phyloP scores from a whole-genome alignment of 2,113 vertebrate species.

The Indicator maculatus region DNA sequence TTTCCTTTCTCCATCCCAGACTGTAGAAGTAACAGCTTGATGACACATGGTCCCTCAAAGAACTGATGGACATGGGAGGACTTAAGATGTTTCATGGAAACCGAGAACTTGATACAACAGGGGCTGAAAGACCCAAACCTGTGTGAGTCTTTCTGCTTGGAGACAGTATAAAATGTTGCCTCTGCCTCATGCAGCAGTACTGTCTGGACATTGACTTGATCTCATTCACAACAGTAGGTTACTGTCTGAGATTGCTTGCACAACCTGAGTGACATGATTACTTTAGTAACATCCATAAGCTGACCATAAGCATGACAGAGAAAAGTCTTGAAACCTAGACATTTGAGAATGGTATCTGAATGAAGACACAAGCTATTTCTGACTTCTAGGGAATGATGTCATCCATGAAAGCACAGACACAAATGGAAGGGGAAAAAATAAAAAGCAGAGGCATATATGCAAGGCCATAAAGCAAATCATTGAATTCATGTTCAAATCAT shows the following conservation, averaged over 20 bases:
- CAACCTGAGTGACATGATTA: background rate
- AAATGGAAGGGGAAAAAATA: background rate
- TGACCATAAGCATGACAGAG: background rate
- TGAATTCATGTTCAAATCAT: too few species aligned
- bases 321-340: background rate
- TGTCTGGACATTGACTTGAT: background rate
- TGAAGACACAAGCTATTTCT: background rate
- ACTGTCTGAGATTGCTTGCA: background rate
- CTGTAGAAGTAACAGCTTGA: background rate
- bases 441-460: background rate
- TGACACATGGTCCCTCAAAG: background rate
- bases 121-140: background rate
- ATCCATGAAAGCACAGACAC: fast-evolving
- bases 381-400: background rate
- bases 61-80: background rate
- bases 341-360: background rate
- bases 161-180: background rate
- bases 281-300: background rate
- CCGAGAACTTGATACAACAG: background rate
- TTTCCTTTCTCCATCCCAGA: background rate
- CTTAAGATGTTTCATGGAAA: background rate
- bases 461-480: background rate
- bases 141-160: background rate
- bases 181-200: background rate
- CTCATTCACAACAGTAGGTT: background rate